Percentiles rank a stretch among this genome's conserved stretches.
phyloP scores from a whole-genome alignment of 2,113 vertebrate genomes.

The Paradoxurus hermaphroditus region DNA sequence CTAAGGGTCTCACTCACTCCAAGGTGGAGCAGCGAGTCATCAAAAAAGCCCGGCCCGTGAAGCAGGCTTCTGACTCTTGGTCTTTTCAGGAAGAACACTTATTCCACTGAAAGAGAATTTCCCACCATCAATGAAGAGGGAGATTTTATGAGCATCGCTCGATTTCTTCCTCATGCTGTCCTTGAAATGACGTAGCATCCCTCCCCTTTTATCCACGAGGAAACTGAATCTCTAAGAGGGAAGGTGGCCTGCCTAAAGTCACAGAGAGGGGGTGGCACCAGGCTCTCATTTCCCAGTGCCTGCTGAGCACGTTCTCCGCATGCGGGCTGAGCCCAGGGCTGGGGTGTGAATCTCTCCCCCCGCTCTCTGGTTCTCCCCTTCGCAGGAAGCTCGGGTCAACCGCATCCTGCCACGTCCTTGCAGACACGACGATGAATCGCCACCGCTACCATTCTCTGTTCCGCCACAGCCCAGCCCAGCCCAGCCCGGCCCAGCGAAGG shows the following conservation, averaged over 20 bases:
- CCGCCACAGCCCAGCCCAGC: slow-evolving; percentile 59
- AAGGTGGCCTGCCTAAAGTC: neutral
- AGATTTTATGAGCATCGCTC: neutral
- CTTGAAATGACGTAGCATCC: neutral
- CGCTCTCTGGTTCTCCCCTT: slow-evolving; percentile 37
- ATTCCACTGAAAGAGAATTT: neutral
- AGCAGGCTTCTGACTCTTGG: neutral
- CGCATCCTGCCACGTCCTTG: slow-evolving; percentile 67
- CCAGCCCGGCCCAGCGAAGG: neutral
- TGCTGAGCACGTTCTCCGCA: neutral
- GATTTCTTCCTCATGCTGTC: neutral
- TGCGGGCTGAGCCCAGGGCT: neutral
- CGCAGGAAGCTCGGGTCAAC: slow-evolving; percentile 69
- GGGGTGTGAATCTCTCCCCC: neutral
- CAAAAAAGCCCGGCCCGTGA: neutral
- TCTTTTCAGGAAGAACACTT: neutral
- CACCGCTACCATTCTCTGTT: slow-evolving; percentile 43
- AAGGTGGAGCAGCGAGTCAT: neutral
- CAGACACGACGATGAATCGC: slow-evolving; percentile 57
- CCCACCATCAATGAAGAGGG: neutral
- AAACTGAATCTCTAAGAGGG: neutral
- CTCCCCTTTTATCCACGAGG: neutral
- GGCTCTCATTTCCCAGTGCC: neutral
- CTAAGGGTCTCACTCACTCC: neutral
- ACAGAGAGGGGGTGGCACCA: neutral